Evolutionary conservation across 2,888 invertebrate species (phyloP), one percentile per base, ranked within the genome.

Genomic region (Kuschelorhynchus macadamiae): DNA sequence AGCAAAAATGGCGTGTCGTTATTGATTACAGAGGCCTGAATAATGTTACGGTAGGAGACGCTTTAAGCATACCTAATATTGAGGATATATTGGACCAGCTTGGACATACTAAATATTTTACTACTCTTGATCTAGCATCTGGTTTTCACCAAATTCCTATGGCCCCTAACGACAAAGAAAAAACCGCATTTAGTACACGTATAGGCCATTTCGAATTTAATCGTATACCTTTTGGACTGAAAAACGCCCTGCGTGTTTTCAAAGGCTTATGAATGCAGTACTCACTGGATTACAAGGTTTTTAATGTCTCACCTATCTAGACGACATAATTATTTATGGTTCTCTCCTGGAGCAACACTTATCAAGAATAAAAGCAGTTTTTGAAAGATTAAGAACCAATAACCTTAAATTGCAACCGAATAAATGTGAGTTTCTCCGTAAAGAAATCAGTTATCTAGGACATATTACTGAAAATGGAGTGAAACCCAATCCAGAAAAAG

Each of bases 401-500:
- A 20, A 39, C 1, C 12, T 55, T 12, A 1, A 12, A 20, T 8
- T 49, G 8, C 49, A 49, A 25, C 49, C 49, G 0, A 42, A 56
- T 20, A 56, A 56, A 56, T 56, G 56, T 16, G 56, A 81, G 79
- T 25, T 76, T 80, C 0, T 78, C 76, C 50, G 82, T 82, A 1
- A 79, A 81, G 71, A 74, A 68, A 67, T 78, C 0, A 73, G 75
- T 2, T 78, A 80, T 72, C 77, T 79, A 17, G 39, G 76, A 21
- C 81, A 76, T 80, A 9, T 46, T 53, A 76, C 78, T 0, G 74
- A 61, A 16, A 77, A 80, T 50, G 81, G 79, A 16, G 76, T 81
- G 0, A 78, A 76, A 52, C 82, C 83, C 1, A 79, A 82, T 60
- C 81, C 80, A 0, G 72, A 75, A 4, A 79, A 79, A 71, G 67